Percentiles rank a stretch among this genome's conserved stretches.
Conservation (phyloP, 2,888 invertebrate genomes). For the Creontiades dilutus region DNA sequence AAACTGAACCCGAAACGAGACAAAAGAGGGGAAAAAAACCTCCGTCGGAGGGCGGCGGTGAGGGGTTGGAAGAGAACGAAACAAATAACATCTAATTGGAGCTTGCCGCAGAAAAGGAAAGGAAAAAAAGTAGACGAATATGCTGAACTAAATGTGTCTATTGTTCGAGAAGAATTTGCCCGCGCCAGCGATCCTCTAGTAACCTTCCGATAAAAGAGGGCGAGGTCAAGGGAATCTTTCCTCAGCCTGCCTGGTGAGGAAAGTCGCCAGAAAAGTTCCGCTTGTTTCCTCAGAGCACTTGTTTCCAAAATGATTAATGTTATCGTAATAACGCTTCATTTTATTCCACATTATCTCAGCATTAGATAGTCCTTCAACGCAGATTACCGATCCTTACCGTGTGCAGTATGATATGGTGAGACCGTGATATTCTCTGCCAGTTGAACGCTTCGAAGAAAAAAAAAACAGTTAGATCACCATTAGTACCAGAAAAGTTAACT, state of each 20-base stretch:
- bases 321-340: too few species aligned
- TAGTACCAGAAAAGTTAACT: too few species aligned
- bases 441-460: too few species aligned
- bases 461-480: too few species aligned
- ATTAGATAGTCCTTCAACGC: too few species aligned
- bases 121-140: conserved; percentile 13
- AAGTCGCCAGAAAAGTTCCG: neutral
- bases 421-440: too few species aligned
- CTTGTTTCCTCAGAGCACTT: neutral
- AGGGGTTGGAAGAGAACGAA: neutral
- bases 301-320: too few species aligned
- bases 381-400: too few species aligned
- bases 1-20: conserved; percentile 3
- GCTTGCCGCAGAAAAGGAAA: neutral
- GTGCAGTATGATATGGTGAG: too few species aligned
- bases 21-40: conserved; percentile 27
- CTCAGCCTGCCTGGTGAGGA: neutral
- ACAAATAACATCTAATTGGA: conserved; percentile 42
- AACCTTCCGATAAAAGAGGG: neutral
- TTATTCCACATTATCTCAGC: too few species aligned
- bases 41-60: too few species aligned
- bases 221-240: neutral
- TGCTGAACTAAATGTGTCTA: conserved; percentile 35
- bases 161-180: conserved; percentile 18
- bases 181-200: conserved; percentile 4